These are phyloP conservation scores for Danaus plexippus DNA, from an alignment of 1,140 invertebrate species.

Conservation along the genomic window DNA sequence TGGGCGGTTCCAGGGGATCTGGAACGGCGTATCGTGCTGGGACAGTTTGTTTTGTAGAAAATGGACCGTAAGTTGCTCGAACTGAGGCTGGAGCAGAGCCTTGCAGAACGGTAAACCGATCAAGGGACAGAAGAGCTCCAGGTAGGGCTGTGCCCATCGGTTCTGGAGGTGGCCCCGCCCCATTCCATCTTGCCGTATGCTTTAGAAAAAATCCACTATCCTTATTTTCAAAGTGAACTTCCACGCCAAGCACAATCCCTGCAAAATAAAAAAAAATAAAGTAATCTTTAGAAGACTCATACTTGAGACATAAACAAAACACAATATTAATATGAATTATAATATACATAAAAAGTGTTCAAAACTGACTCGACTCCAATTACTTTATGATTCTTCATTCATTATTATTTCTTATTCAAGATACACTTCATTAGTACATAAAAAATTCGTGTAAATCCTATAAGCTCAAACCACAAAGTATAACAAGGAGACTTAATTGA, in stretches of 20 bases:
- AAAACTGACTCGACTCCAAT: conserved; percentile 50
- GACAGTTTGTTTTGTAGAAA: conserved; percentile 93
- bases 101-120: conserved; percentile 90
- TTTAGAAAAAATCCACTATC: conserved; percentile 92
- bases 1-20: conserved; percentile 76
- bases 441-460: too few relatives aligned
- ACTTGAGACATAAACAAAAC: conserved; percentile 20
- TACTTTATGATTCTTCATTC: conserved; percentile 36
- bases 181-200: conserved; percentile 77
- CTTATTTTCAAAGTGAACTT: conserved; percentile 91
- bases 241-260: conserved; percentile 73
- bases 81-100: conserved; percentile 89
- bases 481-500: conserved; percentile 16
- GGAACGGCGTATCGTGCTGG: conserved; percentile 90
- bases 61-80: conserved; percentile 90
- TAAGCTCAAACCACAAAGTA: not conserved
- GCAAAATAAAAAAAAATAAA: conserved; percentile 34
- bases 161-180: conserved; percentile 55
- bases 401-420: conserved; percentile 24
- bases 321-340: conserved; percentile 26
- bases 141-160: conserved; percentile 63
- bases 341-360: conserved; percentile 36
- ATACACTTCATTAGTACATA: too few relatives aligned
- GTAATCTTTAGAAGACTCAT: conserved; percentile 12
- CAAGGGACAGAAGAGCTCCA: conserved; percentile 78